Evolutionary conservation across 1,140 invertebrate species (phyloP).

Genomic region (Akabosia matsudoensis): DNA sequence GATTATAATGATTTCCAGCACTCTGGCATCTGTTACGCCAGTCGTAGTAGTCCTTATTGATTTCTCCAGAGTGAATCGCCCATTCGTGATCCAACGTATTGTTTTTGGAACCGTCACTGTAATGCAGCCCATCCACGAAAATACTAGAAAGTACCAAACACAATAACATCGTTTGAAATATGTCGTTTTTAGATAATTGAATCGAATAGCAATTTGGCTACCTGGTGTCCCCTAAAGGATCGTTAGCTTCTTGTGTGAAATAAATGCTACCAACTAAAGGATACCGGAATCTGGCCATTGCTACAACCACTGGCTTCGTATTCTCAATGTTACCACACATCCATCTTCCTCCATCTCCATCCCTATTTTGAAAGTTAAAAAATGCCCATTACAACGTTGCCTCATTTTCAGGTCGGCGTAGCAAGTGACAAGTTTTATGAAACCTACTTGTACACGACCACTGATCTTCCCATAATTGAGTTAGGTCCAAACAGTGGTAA

Average conservation of each 20-base stretch:
- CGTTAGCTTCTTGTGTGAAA: slow-evolving; percentile 74
- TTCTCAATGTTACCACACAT: slow-evolving; percentile 57
- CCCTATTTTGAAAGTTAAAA: slow-evolving; percentile 19
- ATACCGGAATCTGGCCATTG: slow-evolving; percentile 62
- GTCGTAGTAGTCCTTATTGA: slow-evolving; percentile 84
- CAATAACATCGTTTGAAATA: too few species aligned
- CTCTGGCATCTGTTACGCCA: slow-evolving; percentile 81
- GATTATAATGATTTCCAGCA: slow-evolving; percentile 75
- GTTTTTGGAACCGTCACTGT: slow-evolving; percentile 80
- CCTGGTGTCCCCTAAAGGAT: slow-evolving; percentile 76
- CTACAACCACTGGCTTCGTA: slow-evolving; percentile 49
- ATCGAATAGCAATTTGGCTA: too few species aligned
- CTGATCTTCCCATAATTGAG: slow-evolving; percentile 74
- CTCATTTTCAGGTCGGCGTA: not conserved
- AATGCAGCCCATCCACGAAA: slow-evolving; percentile 65
- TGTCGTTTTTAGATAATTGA: too few species aligned
- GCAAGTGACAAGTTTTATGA: not conserved
- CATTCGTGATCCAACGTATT: slow-evolving; percentile 70
- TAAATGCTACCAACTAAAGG: slow-evolving; percentile 82
- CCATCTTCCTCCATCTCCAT: slow-evolving; percentile 51
- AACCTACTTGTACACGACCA: slow-evolving; percentile 75
- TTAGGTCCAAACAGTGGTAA: slow-evolving; percentile 76
- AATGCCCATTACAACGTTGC: too few species aligned
- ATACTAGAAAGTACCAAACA: too few species aligned
- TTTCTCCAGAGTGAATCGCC: slow-evolving; percentile 61